Percentiles rank a stretch among this genome's conserved stretches.
These are phyloP conservation scores for Eurytoma californica DNA, from an alignment of 2,888 invertebrate genomes.

Conservation along the genomic window DNA sequence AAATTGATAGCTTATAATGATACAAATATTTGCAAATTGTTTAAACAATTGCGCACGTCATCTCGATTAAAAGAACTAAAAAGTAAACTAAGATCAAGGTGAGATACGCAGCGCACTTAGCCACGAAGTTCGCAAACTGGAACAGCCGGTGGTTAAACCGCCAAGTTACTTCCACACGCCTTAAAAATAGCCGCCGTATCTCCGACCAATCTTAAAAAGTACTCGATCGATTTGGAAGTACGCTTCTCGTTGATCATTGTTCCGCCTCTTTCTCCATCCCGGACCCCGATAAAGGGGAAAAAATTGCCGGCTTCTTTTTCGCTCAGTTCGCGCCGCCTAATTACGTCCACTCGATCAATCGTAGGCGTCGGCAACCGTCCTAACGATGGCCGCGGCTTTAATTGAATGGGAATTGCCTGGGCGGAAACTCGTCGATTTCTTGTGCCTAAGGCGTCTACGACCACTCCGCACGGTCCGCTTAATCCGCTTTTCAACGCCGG, in stretches of 20 bases:
- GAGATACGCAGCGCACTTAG: too few relatives aligned
- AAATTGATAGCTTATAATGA: too few relatives aligned
- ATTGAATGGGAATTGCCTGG: slow-evolving; percentile 32
- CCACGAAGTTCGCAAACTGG: too few relatives aligned
- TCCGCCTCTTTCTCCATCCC: neutral
- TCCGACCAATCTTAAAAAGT: slow-evolving; percentile 13
- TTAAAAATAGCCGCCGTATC: too few relatives aligned
- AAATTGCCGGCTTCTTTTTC: neutral
- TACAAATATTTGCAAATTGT: too few relatives aligned
- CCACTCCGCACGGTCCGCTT: slow-evolving; percentile 2
- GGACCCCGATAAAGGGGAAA: neutral
- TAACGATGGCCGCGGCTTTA: slow-evolving; percentile 29
- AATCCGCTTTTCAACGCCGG: slow-evolving; percentile 27
- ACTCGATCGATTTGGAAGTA: slow-evolving; percentile 22
- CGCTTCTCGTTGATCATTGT: slow-evolving; percentile 17
- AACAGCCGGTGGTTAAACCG: too few relatives aligned
- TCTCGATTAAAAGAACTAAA: too few relatives aligned
- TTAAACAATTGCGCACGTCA: too few relatives aligned
- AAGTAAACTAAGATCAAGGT: too few relatives aligned
- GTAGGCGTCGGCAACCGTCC: slow-evolving; percentile 4
- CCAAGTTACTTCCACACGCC: too few relatives aligned
- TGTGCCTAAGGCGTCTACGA: neutral
- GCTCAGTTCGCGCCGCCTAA: slow-evolving; percentile 13
- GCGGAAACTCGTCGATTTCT: slow-evolving; percentile 37
- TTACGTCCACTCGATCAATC: slow-evolving; percentile 49